Percentiles rank a stretch among this genome's conserved stretches.
Conservation (phyloP, 2,888 invertebrate genomes). For the Drosophila nr. medialis region DNA sequence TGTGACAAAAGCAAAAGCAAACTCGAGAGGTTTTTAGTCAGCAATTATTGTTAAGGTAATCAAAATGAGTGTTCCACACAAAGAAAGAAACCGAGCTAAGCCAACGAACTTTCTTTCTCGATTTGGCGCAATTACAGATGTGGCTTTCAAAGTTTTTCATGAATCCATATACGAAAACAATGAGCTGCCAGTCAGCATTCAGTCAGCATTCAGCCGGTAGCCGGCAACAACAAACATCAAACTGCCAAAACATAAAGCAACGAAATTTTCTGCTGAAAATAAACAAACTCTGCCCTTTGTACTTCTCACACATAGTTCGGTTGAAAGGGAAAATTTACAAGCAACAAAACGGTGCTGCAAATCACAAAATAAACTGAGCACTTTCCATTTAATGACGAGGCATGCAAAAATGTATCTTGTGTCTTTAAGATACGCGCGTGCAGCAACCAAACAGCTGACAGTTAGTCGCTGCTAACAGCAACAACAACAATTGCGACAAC, state of each 20-base stretch:
- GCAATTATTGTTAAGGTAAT: constrained; percentile 50
- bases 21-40: constrained; percentile 21
- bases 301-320: constrained; percentile 25
- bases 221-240: constrained; percentile 22
- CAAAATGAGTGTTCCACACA: constrained; percentile 11
- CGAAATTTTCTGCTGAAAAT: constrained; percentile 62
- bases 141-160: constrained; percentile 71
- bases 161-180: constrained; percentile 73
- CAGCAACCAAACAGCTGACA: constrained; percentile 70
- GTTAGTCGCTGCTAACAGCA: constrained; percentile 16
- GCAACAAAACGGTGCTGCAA: constrained; percentile 55
- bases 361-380: constrained; percentile 56
- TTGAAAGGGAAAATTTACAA: constrained; percentile 53
- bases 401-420: constrained; percentile 50
- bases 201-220: constrained; percentile 43
- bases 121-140: constrained; percentile 29
- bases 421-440: constrained; percentile 68
- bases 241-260: constrained; percentile 32
- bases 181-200: constrained; percentile 53
- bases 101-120: constrained; percentile 47
- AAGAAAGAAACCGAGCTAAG: not conserved
- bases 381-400: constrained; percentile 71
- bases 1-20: constrained; percentile 25
- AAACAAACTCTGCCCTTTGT: constrained; percentile 60
- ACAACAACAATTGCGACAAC: not conserved